Evolutionary conservation across 2,888 invertebrate species (phyloP).

Genomic region (Euphydryas editha): DNA sequence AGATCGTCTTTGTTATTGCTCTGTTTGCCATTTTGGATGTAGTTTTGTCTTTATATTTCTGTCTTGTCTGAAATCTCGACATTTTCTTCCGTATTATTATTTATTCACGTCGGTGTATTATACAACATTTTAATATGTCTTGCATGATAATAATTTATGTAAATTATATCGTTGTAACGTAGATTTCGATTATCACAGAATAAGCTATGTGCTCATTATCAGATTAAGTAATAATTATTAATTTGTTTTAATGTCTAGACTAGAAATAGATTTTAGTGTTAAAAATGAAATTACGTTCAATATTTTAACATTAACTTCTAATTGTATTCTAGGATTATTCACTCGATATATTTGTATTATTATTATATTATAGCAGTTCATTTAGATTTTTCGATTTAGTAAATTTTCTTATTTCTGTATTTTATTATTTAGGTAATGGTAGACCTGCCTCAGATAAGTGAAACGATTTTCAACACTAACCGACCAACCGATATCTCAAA

Average conservation of each 20-base stretch:
- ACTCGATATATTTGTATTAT: neutral
- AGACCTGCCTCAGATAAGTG: neutral
- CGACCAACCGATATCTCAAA: constrained; percentile 51
- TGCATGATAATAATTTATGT: constrained; percentile 33
- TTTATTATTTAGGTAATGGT: neutral
- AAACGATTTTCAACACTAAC: constrained; percentile 50
- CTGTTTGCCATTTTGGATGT: neutral
- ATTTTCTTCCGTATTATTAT: constrained; percentile 7
- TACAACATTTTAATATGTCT: constrained; percentile 22
- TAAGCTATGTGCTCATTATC: constrained; percentile 25
- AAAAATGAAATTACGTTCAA: constrained; percentile 1
- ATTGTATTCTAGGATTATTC: constrained; percentile 1
- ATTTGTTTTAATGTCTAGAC: constrained; percentile 22
- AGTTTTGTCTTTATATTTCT: neutral
- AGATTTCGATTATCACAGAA: constrained; percentile 28
- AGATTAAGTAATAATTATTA: constrained; percentile 23
- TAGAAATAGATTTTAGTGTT: constrained; percentile 19
- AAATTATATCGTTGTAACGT: constrained; percentile 23
- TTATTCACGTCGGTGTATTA: constrained; percentile 24
- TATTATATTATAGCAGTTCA: neutral
- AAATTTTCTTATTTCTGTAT: neutral
- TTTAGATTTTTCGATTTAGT: neutral
- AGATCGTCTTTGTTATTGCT: neutral
- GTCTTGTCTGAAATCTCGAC: neutral
- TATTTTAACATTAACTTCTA: constrained; percentile 6